A percentile compares a stretch with the other conserved stretches of the same genome.
Evolutionary conservation across 64 coral and sea anemone genomes (phyloP).

Genomic region (Pachyseris speciosa): DNA sequence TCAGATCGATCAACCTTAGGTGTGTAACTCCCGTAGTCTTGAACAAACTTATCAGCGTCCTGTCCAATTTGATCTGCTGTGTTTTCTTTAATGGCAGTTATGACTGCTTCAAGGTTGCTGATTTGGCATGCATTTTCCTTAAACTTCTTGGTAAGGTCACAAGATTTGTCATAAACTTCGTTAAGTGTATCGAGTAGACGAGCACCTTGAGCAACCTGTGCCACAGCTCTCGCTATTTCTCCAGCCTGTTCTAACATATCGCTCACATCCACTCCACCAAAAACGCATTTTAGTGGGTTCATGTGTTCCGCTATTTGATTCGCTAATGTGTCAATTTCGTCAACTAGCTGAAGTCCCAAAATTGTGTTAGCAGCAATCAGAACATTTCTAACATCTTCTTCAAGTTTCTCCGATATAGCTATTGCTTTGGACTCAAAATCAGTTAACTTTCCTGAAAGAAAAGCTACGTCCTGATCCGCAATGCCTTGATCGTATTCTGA

Average conservation of each 20-base stretch:
- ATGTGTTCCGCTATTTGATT: constrained; percentile 51
- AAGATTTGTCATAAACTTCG: not conserved
- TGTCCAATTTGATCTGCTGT: not conserved
- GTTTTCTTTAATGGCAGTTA: constrained; percentile 3
- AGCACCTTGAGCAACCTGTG: not conserved
- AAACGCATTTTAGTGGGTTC: constrained; percentile 19
- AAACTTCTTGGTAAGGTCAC: constrained; percentile 8
- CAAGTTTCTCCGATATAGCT: constrained; percentile 10
- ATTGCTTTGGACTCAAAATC: constrained; percentile 30
- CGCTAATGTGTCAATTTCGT: not conserved
- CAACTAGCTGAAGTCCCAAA: not conserved
- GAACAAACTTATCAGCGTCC: constrained; percentile 45
- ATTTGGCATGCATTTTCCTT: constrained; percentile 25
- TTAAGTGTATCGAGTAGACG: not conserved
- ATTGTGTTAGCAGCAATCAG: not conserved
- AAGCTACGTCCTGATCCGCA: constrained; percentile 23
- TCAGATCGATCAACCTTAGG: constrained; percentile 47
- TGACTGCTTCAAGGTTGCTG: not conserved
- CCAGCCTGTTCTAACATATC: constrained; percentile 4
- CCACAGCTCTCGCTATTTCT: constrained; percentile 12
- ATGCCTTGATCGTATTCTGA: constrained; percentile 55
- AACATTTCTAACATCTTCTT: constrained; percentile 2
- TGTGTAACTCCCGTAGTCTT: constrained; percentile 46
- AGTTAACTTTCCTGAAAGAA: constrained; percentile 19
- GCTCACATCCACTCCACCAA: not conserved